Conservation (phyloP, 2,888 invertebrate species). For the Sarcophaga rosellei region DNA sequence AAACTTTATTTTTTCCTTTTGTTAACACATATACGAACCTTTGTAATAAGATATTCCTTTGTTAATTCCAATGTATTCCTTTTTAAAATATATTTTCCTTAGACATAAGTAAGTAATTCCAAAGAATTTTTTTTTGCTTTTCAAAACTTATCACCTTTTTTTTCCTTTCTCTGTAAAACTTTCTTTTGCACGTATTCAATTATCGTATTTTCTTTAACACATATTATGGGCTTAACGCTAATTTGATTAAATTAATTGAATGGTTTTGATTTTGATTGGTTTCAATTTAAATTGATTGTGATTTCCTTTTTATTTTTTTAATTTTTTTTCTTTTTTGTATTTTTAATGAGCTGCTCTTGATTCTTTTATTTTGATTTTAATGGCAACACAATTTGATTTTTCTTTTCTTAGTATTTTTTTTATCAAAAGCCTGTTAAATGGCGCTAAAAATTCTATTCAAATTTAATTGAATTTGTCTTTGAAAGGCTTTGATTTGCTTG, state of each 20-base stretch:
- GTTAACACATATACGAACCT: too few species aligned
- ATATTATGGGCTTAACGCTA: conserved; percentile 10
- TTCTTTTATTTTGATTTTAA: too few species aligned
- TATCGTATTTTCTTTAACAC: background rate
- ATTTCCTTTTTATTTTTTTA: background rate
- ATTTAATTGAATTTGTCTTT: conserved; percentile 15
- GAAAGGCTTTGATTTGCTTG: background rate
- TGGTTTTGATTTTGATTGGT: background rate
- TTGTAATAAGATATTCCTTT: too few species aligned
- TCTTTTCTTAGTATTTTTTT: background rate
- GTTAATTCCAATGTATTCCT: too few species aligned
- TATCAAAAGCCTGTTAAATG: conserved; percentile 17
- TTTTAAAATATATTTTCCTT: too few species aligned
- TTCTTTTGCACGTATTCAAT: background rate
- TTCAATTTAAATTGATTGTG: background rate
- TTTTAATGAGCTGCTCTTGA: background rate
- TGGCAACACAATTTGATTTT: too few species aligned
- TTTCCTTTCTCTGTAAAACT: too few species aligned
- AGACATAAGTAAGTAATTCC: too few species aligned
- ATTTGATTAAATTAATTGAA: background rate
- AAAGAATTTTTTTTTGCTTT: too few species aligned
- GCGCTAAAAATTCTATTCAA: background rate
- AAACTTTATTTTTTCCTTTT: too few species aligned
- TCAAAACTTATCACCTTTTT: too few species aligned
- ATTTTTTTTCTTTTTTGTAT: conserved; percentile 1